Base-by-base conservation (phyloP, 2,888 invertebrate genomes). In the Drosophila lacicola region DNA sequence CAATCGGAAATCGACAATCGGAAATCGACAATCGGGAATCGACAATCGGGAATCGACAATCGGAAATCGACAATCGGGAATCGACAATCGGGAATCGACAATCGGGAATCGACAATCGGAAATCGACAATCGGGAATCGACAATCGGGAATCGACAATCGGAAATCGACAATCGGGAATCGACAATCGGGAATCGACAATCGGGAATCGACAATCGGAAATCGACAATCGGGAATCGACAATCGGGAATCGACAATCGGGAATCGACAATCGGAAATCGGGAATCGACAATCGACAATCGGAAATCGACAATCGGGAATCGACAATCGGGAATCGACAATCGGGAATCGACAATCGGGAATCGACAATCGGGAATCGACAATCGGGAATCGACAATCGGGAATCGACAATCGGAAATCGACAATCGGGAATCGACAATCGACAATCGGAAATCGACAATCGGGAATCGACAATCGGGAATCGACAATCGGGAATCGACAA, bases 11-110 rank as follows among this genome's bases (percentile, higher is more conserved):
- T 62, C 46, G 33, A 37, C 34, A 50, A 29, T 29, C 9, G 39
- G 9, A 14, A 58, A 51, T 33, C 17, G 25, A 17, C n/a, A n/a
- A n/a, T n/a, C n/a, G n/a, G n/a, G n/a, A n/a, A n/a, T n/a, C n/a
- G n/a, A n/a, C n/a, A 37, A 60, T 17, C 17, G 17, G 17, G 17
- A 17, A 17, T 17, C 17, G 17, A 1, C 1, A 17, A 17, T 17
- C 17, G 17, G 17, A 17, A 54, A 42, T 62, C 46, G 33, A 37
- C 34, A 50, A 29, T 29, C 9, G 39, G 9, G 19, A 58, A 51
- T 33, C 17, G 25, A 17, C n/a, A n/a, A n/a, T n/a, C n/a, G n/a
- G n/a, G n/a, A n/a, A n/a, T n/a, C n/a, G n/a, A n/a, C n/a, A 37
- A 60, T 17, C 17, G 17, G 17, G 17, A 17, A 17, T 17, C 17